Base-by-base conservation (phyloP, 2,888 invertebrate species). In the Caenorhabditis drosophilae region DNA sequence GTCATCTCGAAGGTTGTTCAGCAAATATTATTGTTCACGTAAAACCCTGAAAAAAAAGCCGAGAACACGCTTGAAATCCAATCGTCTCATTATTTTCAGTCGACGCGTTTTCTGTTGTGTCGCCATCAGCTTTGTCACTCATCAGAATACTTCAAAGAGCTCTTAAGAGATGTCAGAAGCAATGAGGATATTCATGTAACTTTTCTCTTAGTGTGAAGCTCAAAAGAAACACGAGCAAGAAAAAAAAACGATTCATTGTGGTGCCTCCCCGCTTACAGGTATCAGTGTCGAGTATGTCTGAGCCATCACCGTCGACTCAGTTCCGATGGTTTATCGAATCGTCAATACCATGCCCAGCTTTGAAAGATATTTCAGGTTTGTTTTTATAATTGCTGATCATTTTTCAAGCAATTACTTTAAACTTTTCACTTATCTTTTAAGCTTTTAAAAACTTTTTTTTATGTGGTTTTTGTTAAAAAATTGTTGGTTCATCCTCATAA, bases 101-200 rank as follows among this genome's bases (percentile, higher is more conserved):
- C 79, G 15, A 73, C 79, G 1, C 63, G 76, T n/a, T 82, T 82
- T 55, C 67, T 79, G 40, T 68, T 81, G 7, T 82, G 82, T 60
- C 76, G 79, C 18, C 82, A 82, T 59, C 82, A 82, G 53, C 64
- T 82, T 18, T 72, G 79, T 9, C 82, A 82, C 50, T 79, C 79
- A 12, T 76, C 76, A 23, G 78, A 80, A 23, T 82, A 76, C 47
- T 82, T 82, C 62, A 75, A 79, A 42, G 70, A 79, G 6, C 66
- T 82, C n/a, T 49, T 70, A 15, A 25, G 46, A 9, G 58, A 56
- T 20, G 57, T 60, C 11, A 44, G 58, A 20, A 48, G 49, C 16
- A 58, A 61, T 46, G 67, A 73, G 27, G 73, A 69, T 45, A 50
- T 62, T 45, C 46, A 62, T 49, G 72, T 68, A 16, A 66, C 49